Conservation (phyloP, 2,113 vertebrate genomes). For the Rhynchomys soricoides region DNA sequence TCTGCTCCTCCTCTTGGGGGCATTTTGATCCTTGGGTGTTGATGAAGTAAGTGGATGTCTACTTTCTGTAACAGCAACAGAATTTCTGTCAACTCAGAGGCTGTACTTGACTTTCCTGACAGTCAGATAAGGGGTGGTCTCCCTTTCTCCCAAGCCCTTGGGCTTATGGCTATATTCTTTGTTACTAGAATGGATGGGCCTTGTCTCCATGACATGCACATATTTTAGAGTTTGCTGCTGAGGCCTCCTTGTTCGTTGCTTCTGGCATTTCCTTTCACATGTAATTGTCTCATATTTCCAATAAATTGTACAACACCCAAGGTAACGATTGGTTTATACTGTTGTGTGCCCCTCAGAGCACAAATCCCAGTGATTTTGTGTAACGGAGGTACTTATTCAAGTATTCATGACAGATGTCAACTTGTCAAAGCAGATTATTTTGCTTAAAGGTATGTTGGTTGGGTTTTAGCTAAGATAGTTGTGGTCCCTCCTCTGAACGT, state of each 20-base stretch:
- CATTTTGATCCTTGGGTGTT: neutral
- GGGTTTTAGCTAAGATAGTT: neutral
- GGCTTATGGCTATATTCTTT: neutral
- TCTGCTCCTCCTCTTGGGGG: neutral
- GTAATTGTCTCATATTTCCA: neutral
- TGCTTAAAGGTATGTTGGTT: neutral
- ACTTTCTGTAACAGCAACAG: neutral
- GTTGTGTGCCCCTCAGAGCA: neutral
- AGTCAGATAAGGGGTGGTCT: neutral
- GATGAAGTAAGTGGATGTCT: neutral
- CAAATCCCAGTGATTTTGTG: neutral
- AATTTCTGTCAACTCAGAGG: neutral
- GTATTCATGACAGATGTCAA: neutral
- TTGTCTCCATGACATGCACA: neutral
- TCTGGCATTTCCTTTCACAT: neutral
- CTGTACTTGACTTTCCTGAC: neutral
- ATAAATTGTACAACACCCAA: neutral
- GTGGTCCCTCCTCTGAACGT: neutral
- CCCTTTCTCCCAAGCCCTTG: neutral
- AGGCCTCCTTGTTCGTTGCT: neutral
- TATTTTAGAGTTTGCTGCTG: neutral
- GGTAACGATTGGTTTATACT: neutral
- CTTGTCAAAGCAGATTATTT: neutral
- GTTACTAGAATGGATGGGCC: neutral
- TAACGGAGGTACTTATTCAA: conserved; percentile 13